These are phyloP conservation scores for Tetragonula carbonaria DNA, from an alignment of 2,888 invertebrate genomes.

Conservation along the genomic window DNA sequence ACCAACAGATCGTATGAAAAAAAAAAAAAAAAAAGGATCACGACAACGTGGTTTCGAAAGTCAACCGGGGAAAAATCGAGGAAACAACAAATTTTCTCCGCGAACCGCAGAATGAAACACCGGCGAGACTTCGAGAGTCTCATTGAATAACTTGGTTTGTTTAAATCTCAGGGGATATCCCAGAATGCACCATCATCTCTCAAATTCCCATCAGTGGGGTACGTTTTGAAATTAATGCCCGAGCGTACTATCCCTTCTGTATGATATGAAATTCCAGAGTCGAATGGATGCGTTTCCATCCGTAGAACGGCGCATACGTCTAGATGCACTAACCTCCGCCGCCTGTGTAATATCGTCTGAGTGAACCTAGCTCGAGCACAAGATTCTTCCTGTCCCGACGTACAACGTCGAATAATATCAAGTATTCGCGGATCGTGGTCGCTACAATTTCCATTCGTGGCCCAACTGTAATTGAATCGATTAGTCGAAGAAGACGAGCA, in stretches of 20 bases:
- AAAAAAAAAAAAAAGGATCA: too few species aligned
- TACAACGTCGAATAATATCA: not conserved
- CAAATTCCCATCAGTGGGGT: constrained; percentile 46
- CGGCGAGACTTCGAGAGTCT: not conserved
- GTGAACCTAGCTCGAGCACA: not conserved
- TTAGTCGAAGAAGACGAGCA: too few species aligned
- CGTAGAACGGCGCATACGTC: constrained; percentile 49
- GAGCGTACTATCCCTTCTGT: constrained; percentile 25
- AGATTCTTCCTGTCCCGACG: constrained; percentile 4
- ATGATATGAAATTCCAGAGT: constrained; percentile 71
- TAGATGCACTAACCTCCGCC: not conserved
- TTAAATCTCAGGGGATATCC: constrained; percentile 4
- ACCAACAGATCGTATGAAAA: too few species aligned
- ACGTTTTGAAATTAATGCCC: constrained; percentile 58
- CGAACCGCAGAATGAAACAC: not conserved
- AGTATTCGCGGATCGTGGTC: constrained; percentile 1
- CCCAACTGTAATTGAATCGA: not conserved
- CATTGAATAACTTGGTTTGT: not conserved
- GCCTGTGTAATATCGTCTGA: constrained; percentile 7
- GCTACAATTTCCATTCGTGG: not conserved
- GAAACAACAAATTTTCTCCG: too few species aligned
- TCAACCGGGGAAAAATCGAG: too few species aligned
- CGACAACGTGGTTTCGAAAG: too few species aligned
- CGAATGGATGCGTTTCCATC: constrained; percentile 79
- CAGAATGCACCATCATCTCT: constrained; percentile 38